These are phyloP conservation scores for Escarpia spicata DNA, from an alignment of 2,888 invertebrate species.

Conservation along the genomic window DNA sequence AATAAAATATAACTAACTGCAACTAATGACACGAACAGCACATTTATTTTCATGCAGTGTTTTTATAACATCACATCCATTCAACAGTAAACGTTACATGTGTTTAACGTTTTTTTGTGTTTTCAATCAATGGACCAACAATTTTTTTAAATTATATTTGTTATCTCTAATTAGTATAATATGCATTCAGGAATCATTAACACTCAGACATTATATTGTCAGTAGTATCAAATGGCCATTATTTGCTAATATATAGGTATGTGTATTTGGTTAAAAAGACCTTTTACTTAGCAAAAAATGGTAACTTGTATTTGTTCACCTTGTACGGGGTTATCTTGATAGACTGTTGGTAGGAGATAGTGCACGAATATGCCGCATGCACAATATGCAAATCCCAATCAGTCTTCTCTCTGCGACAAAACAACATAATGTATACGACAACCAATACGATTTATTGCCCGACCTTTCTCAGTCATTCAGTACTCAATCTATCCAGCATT, in stretches of 20 bases:
- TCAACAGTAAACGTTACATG: not conserved
- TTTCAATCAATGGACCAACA: too few relatives aligned
- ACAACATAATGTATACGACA: not conserved
- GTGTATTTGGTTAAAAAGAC: not conserved
- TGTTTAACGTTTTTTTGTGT: too few relatives aligned
- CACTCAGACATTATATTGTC: not conserved
- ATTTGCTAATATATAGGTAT: not conserved
- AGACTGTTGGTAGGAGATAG: not conserved
- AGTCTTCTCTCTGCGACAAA: not conserved
- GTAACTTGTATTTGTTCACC: not conserved
- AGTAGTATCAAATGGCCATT: not conserved
- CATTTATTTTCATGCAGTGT: not conserved
- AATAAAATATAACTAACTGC: too few relatives aligned
- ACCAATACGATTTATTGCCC: not conserved
- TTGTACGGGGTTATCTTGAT: not conserved
- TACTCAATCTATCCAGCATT: too few relatives aligned
- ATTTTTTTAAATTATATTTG: too few relatives aligned
- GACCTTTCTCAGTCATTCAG: too few relatives aligned
- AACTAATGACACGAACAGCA: not conserved
- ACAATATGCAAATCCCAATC: not conserved
- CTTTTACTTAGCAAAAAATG: not conserved
- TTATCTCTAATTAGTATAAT: too few relatives aligned
- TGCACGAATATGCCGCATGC: not conserved
- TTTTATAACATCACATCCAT: not conserved
- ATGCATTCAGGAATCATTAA: not conserved